Evolutionary conservation across 2,797 vertebrate species (phyloP), one percentile per base, ranked within the genome.

Genomic region (Siniperca obscura): DNA sequence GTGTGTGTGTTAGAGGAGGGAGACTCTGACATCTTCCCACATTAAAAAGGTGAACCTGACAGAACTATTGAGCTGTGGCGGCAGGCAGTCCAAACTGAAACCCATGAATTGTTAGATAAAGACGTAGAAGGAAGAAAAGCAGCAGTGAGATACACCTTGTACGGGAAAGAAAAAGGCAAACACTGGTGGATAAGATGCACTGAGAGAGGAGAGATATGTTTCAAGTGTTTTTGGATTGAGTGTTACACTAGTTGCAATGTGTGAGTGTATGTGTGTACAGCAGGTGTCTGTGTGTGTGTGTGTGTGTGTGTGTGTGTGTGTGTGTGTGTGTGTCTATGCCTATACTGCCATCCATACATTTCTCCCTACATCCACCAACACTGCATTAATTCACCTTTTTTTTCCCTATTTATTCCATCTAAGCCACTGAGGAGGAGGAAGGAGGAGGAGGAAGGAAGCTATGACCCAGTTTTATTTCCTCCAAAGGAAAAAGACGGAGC

Each of bases 401-500:
- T 40, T 80, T 74, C 55, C 74, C n/a, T 80, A 86, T 83, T 84
- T 82, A 80, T 91, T 90, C 65, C 42, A 86, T 90, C 91, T 86
- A 85, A 88, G 75, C 83, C 70, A 68, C 55, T 30, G 80, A 82
- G 62, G 61, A 86, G 74, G 68, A 90, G 78, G 79, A 70, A 80
- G 60, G 78, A 88, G 76, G 56, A 76, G 55, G 61, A 89, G 64
- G 71, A 86, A 79, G 61, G 81, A 89, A 78, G 90, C 90, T 80
- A 74, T 94, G 92, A 94, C 93, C 93, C 83, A 93, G 82, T 93
- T 95, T 91, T 59, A 87, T 90, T 91, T 87, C 85, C 85, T 90
- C 85, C 68, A 70, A 90, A 92, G 90, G 90, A 90, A 90, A 90
- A 75, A 89, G 80, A 90, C 68, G n/a, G 70, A 84, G 86, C 81